Evolutionary conservation across 2,797 vertebrate genomes (phyloP).

Genomic region (Garrulus glandarius): DNA sequence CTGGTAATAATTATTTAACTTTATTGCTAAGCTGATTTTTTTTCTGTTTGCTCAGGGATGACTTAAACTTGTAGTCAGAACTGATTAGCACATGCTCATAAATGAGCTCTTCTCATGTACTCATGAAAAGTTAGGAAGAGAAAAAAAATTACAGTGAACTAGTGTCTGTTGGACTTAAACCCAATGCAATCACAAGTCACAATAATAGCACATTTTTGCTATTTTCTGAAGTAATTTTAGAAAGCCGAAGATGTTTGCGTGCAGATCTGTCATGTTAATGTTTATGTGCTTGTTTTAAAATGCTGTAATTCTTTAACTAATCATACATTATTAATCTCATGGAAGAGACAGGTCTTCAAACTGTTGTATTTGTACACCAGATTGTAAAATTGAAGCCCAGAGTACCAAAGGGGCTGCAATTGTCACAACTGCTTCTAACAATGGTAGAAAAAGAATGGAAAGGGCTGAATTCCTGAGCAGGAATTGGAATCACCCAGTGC

Average conservation of each 20-base stretch:
- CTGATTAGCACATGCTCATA: slow-evolving; percentile 53
- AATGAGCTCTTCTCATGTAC: slow-evolving; percentile 56
- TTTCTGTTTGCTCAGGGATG: slow-evolving; percentile 71
- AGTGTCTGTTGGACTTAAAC: slow-evolving; percentile 39
- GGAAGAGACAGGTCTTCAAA: not conserved
- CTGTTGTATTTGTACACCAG: not conserved
- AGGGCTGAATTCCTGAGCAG: not conserved
- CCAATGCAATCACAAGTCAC: slow-evolving; percentile 1
- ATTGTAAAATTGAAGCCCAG: not conserved
- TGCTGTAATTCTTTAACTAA: slow-evolving; percentile 43
- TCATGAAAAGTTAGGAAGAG: slow-evolving; percentile 2
- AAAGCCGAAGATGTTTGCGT: not conserved
- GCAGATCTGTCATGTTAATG: slow-evolving; percentile 35
- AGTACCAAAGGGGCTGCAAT: not conserved
- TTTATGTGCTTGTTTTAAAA: slow-evolving; percentile 48
- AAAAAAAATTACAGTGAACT: not conserved
- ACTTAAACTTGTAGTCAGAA: slow-evolving; percentile 64
- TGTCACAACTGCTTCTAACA: slow-evolving; percentile 11
- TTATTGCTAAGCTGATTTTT: slow-evolving; percentile 69
- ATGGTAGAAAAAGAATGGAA: slow-evolving; percentile 25
- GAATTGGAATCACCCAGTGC: not conserved
- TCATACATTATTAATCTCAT: slow-evolving; percentile 11
- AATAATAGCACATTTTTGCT: not conserved
- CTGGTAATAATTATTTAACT: slow-evolving; percentile 76
- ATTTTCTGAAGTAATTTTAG: not conserved